phyloP scores from a whole-genome alignment of 2,888 invertebrate species.

The Polydrusus cervinus region DNA sequence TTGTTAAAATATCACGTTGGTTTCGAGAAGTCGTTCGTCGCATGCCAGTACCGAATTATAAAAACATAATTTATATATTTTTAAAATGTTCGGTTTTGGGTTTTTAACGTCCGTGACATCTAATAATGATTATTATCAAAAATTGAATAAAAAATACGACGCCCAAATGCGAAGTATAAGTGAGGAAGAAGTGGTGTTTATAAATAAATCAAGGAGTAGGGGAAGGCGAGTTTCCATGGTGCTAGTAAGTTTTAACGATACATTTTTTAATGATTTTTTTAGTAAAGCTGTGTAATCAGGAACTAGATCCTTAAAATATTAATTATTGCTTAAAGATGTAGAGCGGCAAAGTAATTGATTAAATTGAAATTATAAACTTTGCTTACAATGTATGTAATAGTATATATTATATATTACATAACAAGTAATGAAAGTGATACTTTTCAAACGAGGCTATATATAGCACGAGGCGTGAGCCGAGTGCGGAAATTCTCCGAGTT shows the following conservation, averaged over 20 bases:
- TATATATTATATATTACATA: too few relatives aligned
- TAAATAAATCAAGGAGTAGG: conserved; percentile 38
- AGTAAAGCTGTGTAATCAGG: too few relatives aligned
- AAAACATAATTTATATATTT: not conserved
- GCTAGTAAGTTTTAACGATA: conserved; percentile 42
- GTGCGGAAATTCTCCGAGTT: too few relatives aligned
- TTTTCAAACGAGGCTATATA: too few relatives aligned
- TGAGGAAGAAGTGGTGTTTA: conserved; percentile 21
- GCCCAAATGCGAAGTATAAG: conserved; percentile 19
- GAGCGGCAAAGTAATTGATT: too few relatives aligned
- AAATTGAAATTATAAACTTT: too few relatives aligned
- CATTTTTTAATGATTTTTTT: too few relatives aligned
- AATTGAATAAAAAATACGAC: conserved; percentile 43
- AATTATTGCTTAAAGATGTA: too few relatives aligned
- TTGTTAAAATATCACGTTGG: not conserved
- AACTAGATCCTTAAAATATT: too few relatives aligned
- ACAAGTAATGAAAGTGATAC: too few relatives aligned
- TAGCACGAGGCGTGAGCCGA: too few relatives aligned
- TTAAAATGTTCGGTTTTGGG: conserved; percentile 48
- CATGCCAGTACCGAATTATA: not conserved
- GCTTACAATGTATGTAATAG: too few relatives aligned
- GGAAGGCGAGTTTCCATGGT: conserved; percentile 52
- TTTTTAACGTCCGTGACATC: conserved; percentile 25
- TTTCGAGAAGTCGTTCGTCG: not conserved
- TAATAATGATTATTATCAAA: conserved; percentile 45